Base-by-base conservation (phyloP, 1,140 invertebrate genomes). In the Drosophila ananassae region DNA sequence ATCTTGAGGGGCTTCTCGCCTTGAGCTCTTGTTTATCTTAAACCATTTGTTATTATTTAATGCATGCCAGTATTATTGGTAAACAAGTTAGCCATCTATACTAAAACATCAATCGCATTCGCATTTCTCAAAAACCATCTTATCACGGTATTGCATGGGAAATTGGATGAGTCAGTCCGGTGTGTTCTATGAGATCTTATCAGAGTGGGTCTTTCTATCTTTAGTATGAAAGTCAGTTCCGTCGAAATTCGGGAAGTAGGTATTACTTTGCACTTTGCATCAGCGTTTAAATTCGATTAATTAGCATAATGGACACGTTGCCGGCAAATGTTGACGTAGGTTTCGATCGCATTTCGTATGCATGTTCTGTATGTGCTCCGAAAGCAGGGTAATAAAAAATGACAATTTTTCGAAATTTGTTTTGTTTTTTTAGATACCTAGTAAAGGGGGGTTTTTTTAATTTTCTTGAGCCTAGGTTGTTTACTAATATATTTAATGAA, bases 241-340 rank as follows among this genome's bases (percentile, higher is more conserved):
- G 24, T 1, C 2, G 67, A 57, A 71, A 50, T 69, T 71, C 63
- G 63, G 63, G 67, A 71, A 71, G 67, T 50, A 34, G 28, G 47
- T n/a, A 47, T 62, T 60, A 30, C 67, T 73, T 58, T 55, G 39
- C 61, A 53, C 52, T 74, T 28, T 28, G 25, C 48, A 30, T 50
- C 28, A 28, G 41, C 56, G 24, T 3, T 32, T n/a, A 59, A 59
- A 67, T 59, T 37, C 51, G 30, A 51, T 60, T 57, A 77, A 69
- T 82, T 87, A 78, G 52, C 78, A 79, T 82, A 82, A 81, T 59
- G 12, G 62, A 58, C 83, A 89, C 82, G 82, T 84, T 61, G 78
- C 83, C 79, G 74, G 66, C 66, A 64, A 46, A 78, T 60, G 60
- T 56, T 85, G 82, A 82, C 82, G 82, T 79, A 79, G 60, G 46